Percentiles rank a stretch among this genome's conserved stretches.
phyloP scores from a whole-genome alignment of 2,797 vertebrate species.

The Chelidonichthys spinosus region DNA sequence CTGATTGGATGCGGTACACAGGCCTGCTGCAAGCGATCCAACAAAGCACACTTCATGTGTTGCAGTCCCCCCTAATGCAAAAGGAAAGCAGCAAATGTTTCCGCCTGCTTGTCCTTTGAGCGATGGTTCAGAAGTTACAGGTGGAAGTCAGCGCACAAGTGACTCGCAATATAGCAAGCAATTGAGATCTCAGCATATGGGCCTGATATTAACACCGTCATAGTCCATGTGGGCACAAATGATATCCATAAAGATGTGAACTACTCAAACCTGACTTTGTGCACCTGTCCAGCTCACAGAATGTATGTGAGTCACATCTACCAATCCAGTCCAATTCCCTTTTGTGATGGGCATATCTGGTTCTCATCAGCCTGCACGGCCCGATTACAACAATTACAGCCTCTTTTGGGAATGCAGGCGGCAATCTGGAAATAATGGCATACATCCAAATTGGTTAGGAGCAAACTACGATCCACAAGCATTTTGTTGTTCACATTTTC shows the following conservation, averaged over 20 bases:
- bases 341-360: not conserved
- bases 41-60: conserved; percentile 38
- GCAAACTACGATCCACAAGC: conserved; percentile 3
- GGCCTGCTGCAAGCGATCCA: conserved; percentile 49
- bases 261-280: not conserved
- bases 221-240: not conserved
- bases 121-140: conserved; percentile 35
- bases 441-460: not conserved
- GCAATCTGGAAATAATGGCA: not conserved
- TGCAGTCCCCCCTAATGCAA: conserved; percentile 28
- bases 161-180: not conserved
- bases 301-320: not conserved
- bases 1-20: conserved; percentile 66
- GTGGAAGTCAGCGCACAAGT: conserved; percentile 10
- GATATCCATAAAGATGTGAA: not conserved
- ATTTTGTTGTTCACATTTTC: not conserved
- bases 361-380: conserved; percentile 1
- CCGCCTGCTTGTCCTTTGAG: conserved; percentile 4
- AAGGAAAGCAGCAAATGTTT: conserved; percentile 29
- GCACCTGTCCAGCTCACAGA: not conserved
- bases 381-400: not conserved
- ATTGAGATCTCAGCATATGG: not conserved
- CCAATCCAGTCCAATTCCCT: not conserved
- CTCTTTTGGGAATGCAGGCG: not conserved
- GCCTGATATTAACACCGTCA: not conserved